These are phyloP conservation scores for Enteromius radiatus DNA, from an alignment of 2,797 vertebrate genomes.

Conservation along the genomic window DNA sequence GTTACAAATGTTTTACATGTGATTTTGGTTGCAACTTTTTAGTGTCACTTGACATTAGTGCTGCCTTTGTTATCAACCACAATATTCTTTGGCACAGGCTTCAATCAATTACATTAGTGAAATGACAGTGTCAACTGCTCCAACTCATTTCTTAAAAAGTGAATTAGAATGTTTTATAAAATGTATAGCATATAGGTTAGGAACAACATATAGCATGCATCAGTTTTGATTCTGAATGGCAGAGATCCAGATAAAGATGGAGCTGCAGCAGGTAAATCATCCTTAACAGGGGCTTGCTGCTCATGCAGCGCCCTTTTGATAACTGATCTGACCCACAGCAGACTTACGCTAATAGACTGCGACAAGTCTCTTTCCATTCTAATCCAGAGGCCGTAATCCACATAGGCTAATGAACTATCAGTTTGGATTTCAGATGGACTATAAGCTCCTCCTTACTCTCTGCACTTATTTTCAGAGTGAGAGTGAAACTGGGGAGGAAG, in stretches of 20 bases:
- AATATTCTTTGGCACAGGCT: background rate
- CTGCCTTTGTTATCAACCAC: background rate
- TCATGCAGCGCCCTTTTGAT: conserved; percentile 48
- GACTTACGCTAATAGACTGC: conserved; percentile 65
- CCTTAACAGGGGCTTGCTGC: background rate
- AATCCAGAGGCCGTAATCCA: conserved; percentile 73
- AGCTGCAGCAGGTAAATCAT: conserved; percentile 5
- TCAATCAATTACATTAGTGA: background rate
- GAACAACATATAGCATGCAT: background rate
- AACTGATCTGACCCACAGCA: conserved; percentile 62
- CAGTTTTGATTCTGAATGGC: background rate
- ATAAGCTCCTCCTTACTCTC: conserved; percentile 61
- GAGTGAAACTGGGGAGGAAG: conserved; percentile 27
- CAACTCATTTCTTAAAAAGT: background rate
- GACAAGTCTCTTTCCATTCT: conserved; percentile 62
- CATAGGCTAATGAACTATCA: conserved; percentile 66
- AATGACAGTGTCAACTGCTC: background rate
- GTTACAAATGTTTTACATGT: no score
- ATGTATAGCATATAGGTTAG: background rate
- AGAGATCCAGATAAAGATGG: background rate
- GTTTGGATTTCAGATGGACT: conserved; percentile 68
- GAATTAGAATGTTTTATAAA: background rate
- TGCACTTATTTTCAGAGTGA: conserved; percentile 49
- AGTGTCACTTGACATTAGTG: background rate
- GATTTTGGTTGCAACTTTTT: no score